Conservation (phyloP, 2,113 vertebrate species). For the Oncorhynchus kisutch region DNA sequence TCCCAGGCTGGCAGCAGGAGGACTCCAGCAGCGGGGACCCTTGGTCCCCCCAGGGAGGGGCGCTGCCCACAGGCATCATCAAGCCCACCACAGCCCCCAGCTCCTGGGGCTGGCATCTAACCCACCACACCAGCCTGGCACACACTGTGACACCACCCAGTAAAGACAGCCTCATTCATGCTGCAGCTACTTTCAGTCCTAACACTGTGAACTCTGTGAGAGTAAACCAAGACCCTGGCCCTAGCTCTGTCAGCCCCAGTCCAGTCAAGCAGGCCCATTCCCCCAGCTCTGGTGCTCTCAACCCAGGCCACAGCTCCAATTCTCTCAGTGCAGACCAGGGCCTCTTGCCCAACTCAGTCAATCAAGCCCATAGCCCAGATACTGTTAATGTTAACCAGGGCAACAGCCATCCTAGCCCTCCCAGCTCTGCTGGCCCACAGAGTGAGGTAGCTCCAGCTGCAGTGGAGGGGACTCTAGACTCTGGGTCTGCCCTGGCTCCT, state of each 20-base stretch:
- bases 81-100: constrained; percentile 24
- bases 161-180: not conserved
- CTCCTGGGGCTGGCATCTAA: constrained; percentile 25
- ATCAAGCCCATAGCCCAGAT: constrained; percentile 35
- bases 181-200: constrained; percentile 24
- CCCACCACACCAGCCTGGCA: constrained; percentile 9
- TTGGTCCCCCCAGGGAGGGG: constrained; percentile 35
- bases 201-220: constrained; percentile 38
- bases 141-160: constrained; percentile 4
- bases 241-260: not conserved
- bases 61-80: constrained; percentile 33
- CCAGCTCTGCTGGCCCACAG: constrained; percentile 29
- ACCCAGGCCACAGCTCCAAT: constrained; percentile 22
- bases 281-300: constrained; percentile 23
- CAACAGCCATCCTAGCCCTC: constrained; percentile 27
- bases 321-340: not conserved
- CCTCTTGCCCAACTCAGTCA: constrained; percentile 31
- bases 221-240: constrained; percentile 11
- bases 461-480: constrained; percentile 20
- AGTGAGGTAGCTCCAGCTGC: constrained; percentile 19
- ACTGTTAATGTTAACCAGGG: constrained; percentile 42
- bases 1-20: constrained; percentile 52
- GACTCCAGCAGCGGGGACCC: constrained; percentile 62
- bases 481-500: constrained; percentile 26
- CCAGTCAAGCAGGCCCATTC: constrained; percentile 31